Conservation (phyloP, 2,888 invertebrate genomes). For the Galeruca laticollis region DNA sequence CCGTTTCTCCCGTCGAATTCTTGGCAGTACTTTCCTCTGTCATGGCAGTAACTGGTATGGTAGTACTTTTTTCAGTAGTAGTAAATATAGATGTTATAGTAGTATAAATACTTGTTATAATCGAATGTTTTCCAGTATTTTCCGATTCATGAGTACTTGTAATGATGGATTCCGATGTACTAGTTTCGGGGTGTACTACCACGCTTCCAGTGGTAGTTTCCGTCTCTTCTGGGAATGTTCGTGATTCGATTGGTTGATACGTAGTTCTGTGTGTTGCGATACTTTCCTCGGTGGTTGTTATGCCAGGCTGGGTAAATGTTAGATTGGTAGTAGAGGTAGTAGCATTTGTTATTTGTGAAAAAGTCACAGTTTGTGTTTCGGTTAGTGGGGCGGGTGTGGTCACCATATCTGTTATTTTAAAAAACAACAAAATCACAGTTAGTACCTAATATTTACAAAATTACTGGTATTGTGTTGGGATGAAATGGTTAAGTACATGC, state of each 20-base stretch:
- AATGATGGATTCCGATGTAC: constrained; percentile 49
- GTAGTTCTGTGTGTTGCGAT: constrained; percentile 39
- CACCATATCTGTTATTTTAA: constrained; percentile 66
- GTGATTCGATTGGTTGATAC: constrained; percentile 7
- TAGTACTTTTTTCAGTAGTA: neutral
- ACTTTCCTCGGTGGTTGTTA: constrained; percentile 48
- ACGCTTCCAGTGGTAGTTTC: constrained; percentile 43
- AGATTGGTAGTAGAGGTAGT: constrained; percentile 58
- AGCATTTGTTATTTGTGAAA: constrained; percentile 59
- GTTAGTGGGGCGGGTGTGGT: constrained; percentile 66
- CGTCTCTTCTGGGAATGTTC: constrained; percentile 27
- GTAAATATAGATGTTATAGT: neutral
- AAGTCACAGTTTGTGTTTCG: constrained; percentile 61
- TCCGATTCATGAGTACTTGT: constrained; percentile 43
- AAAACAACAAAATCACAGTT: constrained; percentile 59
- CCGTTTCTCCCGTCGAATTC: neutral
- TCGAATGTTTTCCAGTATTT: neutral
- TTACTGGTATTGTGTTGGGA: constrained; percentile 43
- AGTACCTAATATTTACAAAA: constrained; percentile 53
- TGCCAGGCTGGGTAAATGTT: constrained; percentile 54
- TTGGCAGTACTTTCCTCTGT: neutral
- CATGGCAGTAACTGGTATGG: neutral
- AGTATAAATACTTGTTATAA: neutral
- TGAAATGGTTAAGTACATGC: constrained; percentile 51
- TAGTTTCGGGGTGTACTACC: constrained; percentile 50